Percentiles rank a stretch among this genome's conserved stretches.
phyloP scores from a whole-genome alignment of 2,888 invertebrate genomes.

The Rambutsinella grinnellia region DNA sequence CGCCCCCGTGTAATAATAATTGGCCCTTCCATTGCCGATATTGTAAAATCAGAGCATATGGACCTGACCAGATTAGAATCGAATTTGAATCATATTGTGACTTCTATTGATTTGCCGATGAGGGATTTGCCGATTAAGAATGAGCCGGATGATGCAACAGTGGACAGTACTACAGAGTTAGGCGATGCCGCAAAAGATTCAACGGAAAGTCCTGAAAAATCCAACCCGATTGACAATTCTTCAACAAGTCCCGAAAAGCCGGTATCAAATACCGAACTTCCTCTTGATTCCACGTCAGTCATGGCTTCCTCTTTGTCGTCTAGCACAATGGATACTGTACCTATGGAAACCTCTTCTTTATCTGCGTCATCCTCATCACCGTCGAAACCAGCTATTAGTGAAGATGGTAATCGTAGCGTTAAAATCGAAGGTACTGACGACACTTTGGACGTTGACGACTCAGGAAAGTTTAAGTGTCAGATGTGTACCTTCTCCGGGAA shows the following conservation, averaged over 20 bases:
- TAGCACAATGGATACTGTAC: not conserved
- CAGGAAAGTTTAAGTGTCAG: constrained; percentile 71
- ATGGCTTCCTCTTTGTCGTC: not conserved
- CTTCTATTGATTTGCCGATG: not conserved
- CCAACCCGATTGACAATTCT: not conserved
- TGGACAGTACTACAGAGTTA: not conserved
- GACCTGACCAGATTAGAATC: no score
- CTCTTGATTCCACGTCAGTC: no score
- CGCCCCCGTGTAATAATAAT: not conserved
- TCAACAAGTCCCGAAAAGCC: not conserved
- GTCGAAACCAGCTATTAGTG: not conserved
- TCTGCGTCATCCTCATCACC: not conserved
- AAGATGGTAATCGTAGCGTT: not conserved
- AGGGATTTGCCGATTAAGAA: not conserved
- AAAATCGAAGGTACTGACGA: constrained; percentile 2
- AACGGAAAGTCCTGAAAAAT: not conserved
- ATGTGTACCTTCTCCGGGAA: constrained; percentile 75
- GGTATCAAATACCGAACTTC: not conserved
- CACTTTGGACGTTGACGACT: not conserved
- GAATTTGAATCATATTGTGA: no score
- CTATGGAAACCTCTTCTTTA: not conserved
- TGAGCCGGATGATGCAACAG: not conserved
- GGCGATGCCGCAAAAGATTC: not conserved
- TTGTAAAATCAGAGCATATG: not conserved
- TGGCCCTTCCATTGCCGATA: not conserved